Evolutionary conservation across 2,888 invertebrate genomes (phyloP), one percentile per base, ranked within the genome.

Genomic region (Dermolepida albohirtum): DNA sequence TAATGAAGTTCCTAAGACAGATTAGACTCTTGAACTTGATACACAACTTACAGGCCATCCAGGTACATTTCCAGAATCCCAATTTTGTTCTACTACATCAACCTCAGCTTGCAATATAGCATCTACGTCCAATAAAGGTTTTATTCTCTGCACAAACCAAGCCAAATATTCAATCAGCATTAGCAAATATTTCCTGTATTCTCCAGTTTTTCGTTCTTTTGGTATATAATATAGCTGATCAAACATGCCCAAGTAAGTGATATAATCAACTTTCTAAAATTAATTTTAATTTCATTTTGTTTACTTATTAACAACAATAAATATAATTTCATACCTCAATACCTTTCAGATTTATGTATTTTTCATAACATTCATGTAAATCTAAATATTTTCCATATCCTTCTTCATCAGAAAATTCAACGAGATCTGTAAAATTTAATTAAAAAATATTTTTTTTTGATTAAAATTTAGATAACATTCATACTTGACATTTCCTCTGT

Each of bases 301-400:
- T 6, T 34, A 34, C 6, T 34, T 34, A 34, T 49, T 17, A 29
- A 40, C n/a, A 16, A 17, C 7, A 40, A 44, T 47, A 39, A 12
- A 40, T 10, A n/a, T 5, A 50, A 10, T n/a, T 16, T 17, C 44
- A 49, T 84, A 92, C 92, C 86, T 97, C 97, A 75, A 98, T 92
- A 7, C 97, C 97, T 81, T 98, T 98, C 39, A 99, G 86, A 83
- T 99, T 99, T 34, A 98, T 91, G 81, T 94, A 99, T 79, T 94
- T 95, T 78, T 95, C 96, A 83, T 96, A 98, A 78, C 97, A 95
- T 81, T 96, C 95, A 83, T 99, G 97, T 50, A 99, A 86, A 85
- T 99, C 99, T 64, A 99, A 86, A 85, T 97, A 99, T 82, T 96
- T 96, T 11, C 99, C 99, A 84, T 98, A 99, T 1, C 98, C 98